Conservation (phyloP, 2,888 invertebrate genomes). For the Leptogaster cylindrica region DNA sequence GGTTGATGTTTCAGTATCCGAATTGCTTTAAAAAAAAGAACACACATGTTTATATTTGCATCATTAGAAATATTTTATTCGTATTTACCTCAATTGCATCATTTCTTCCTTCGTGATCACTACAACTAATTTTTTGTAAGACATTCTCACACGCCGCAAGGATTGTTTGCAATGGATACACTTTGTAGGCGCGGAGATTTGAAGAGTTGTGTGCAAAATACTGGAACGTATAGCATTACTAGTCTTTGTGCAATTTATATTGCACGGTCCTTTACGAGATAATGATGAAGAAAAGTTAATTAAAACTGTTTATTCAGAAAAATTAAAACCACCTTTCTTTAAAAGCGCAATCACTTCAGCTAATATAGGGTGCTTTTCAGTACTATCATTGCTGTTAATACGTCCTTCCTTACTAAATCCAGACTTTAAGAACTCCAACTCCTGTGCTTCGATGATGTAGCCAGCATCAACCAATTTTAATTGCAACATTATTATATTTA, state of each 20-base stretch:
- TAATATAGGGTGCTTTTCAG: slow-evolving; percentile 62
- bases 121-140: slow-evolving; percentile 56
- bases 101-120: slow-evolving; percentile 53
- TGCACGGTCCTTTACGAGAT: slow-evolving; percentile 44
- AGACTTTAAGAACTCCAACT: slow-evolving; percentile 65
- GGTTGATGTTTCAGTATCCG: too few species aligned
- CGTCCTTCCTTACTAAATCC: slow-evolving; percentile 51
- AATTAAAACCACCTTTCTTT: slow-evolving; percentile 47
- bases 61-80: neutral
- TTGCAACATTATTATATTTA: slow-evolving; percentile 64
- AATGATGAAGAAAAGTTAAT: neutral
- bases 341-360: slow-evolving; percentile 63
- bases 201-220: slow-evolving; percentile 55
- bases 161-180: slow-evolving; percentile 56
- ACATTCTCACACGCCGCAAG: slow-evolving; percentile 54
- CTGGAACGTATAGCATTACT: slow-evolving; percentile 56
- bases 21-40: neutral
- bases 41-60: neutral
- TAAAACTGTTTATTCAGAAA: neutral
- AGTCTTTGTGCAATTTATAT: slow-evolving; percentile 55
- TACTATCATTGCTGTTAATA: slow-evolving; percentile 55
- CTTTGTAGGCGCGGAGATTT: slow-evolving; percentile 51
- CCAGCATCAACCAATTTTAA: slow-evolving; percentile 80
- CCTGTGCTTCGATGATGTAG: slow-evolving; percentile 74
- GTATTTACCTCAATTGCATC: slow-evolving; percentile 42